Conservation (phyloP, 2,113 vertebrate genomes). For the Bucco capensis region DNA sequence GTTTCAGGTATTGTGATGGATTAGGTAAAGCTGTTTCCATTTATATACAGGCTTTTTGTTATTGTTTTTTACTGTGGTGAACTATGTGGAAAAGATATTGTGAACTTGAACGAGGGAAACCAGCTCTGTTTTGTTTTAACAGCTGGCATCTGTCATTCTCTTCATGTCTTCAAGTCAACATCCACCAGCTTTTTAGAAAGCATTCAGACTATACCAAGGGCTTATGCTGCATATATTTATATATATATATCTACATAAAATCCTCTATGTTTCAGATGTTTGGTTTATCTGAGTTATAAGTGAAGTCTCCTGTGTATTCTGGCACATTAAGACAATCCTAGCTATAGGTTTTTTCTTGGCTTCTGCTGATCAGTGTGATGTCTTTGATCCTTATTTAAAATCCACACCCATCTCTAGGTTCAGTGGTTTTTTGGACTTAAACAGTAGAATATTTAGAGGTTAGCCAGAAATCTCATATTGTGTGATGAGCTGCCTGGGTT, state of each 20-base stretch:
- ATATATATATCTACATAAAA: neutral
- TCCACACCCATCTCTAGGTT: neutral
- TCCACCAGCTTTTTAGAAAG: neutral
- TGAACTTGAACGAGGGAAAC: neutral
- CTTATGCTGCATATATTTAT: neutral
- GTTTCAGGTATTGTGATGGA: neutral
- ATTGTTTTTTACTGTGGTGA: neutral
- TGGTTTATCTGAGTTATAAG: neutral
- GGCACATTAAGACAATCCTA: neutral
- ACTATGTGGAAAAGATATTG: neutral
- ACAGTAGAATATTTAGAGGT: neutral
- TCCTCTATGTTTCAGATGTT: neutral
- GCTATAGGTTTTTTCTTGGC: neutral
- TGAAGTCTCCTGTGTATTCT: neutral
- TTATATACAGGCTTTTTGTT: neutral
- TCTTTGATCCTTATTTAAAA: neutral
- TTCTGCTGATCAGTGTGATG: neutral
- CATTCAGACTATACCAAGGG: neutral
- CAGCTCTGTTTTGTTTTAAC: neutral
- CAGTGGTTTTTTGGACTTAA: neutral
- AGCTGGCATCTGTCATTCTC: neutral
- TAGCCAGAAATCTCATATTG: neutral
- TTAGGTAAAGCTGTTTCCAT: neutral
- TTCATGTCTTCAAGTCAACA: neutral
- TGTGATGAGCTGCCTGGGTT: neutral